phyloP scores from a whole-genome alignment of 2,888 invertebrate genomes.

The Atethmia centrago region DNA sequence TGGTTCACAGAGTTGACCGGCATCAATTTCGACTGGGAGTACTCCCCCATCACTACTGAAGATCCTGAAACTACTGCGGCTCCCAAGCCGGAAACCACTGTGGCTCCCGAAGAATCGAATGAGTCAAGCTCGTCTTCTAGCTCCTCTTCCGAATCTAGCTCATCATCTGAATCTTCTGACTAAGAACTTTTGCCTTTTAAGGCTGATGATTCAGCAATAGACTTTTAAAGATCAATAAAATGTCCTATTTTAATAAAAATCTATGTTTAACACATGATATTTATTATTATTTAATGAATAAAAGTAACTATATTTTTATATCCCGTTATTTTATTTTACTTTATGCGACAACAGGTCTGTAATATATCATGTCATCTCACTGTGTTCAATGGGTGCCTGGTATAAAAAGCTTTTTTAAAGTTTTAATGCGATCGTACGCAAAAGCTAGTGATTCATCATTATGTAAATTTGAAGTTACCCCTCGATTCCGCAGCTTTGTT shows the following conservation, averaged over 20 bases:
- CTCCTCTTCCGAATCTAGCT: conserved; percentile 16
- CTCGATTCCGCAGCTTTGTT: background rate
- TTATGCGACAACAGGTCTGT: background rate
- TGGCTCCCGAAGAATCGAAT: background rate
- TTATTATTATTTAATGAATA: background rate
- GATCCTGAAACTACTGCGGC: background rate
- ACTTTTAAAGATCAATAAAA: background rate
- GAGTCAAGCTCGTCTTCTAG: conserved; percentile 8
- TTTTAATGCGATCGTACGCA: background rate
- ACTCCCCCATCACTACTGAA: background rate
- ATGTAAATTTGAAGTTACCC: background rate
- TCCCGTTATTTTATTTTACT: background rate
- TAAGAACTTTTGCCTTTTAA: background rate
- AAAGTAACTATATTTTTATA: conserved; percentile 2
- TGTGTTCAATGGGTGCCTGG: background rate
- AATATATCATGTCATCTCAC: background rate
- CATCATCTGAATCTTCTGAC: conserved; percentile 24
- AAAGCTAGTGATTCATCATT: background rate
- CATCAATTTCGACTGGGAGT: conserved; percentile 67
- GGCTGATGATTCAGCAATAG: background rate
- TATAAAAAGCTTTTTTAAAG: background rate
- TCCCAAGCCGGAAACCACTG: background rate
- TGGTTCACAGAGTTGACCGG: conserved; percentile 71
- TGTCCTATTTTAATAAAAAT: background rate
- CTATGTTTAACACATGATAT: background rate